phyloP scores from a whole-genome alignment of 2,797 vertebrate genomes.

The Scomberomorus guttatus region DNA sequence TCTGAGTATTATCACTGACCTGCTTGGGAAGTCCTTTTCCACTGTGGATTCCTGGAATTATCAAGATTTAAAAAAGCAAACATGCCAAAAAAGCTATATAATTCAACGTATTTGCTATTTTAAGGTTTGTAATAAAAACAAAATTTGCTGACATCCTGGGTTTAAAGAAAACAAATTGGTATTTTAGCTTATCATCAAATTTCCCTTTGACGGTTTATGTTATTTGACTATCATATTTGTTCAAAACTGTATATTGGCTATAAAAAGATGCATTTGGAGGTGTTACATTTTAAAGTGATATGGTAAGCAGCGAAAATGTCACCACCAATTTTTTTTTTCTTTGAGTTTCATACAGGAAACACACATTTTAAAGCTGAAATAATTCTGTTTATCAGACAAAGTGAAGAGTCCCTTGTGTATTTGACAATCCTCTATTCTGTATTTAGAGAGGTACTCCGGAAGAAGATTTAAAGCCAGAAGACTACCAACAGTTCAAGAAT shows the following conservation, averaged over 20 bases:
- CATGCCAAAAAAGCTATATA: neutral
- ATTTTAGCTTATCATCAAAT: neutral
- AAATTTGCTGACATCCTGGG: neutral
- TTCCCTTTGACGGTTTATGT: too few relatives aligned
- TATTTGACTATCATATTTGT: neutral
- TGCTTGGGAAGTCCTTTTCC: too few relatives aligned
- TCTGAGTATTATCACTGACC: too few relatives aligned
- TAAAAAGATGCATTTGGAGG: neutral
- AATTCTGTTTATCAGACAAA: neutral
- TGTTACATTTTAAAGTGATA: neutral
- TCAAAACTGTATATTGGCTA: neutral
- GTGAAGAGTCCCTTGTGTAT: neutral
- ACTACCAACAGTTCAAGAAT: constrained; percentile 88
- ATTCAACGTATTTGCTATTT: neutral
- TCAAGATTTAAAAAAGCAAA: too few relatives aligned
- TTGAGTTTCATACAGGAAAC: too few relatives aligned
- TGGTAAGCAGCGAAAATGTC: too few relatives aligned
- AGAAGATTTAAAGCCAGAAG: constrained; percentile 89
- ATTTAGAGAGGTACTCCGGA: constrained; percentile 86
- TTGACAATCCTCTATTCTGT: neutral
- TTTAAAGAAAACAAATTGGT: neutral
- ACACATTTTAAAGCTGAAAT: too few relatives aligned
- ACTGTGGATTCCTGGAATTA: too few relatives aligned
- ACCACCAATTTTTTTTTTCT: too few relatives aligned
- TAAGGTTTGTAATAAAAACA: too few relatives aligned